A percentile compares a stretch with the other conserved stretches of the same genome.
phyloP scores from a whole-genome alignment of 92 coral and sea anemone species.

The Heteractis magnifica region DNA sequence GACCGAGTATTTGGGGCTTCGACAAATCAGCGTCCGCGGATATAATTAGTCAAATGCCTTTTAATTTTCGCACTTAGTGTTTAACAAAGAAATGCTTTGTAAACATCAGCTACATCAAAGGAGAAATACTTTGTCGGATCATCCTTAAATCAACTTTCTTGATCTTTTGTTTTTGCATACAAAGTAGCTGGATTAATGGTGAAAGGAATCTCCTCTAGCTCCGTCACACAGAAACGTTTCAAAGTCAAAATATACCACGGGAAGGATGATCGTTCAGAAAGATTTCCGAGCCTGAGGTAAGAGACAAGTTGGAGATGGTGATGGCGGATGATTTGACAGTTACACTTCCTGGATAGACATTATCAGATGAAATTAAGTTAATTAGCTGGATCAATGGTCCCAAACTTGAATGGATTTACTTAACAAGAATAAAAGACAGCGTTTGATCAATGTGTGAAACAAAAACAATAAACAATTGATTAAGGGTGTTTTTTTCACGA shows the following conservation, averaged over 20 bases:
- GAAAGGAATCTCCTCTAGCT: background rate
- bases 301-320: background rate
- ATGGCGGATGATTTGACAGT: conserved; percentile 2
- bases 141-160: conserved; percentile 1
- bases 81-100: conserved; percentile 38
- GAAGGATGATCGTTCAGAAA: background rate
- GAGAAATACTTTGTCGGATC: conserved; percentile 12
- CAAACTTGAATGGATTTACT: background rate
- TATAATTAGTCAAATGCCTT: conserved; percentile 58
- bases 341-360: conserved; percentile 2
- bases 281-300: background rate
- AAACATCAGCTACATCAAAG: conserved; percentile 27
- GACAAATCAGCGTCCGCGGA: conserved; percentile 59
- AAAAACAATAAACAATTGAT: conserved; percentile 11
- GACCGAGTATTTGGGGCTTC: conserved; percentile 54
- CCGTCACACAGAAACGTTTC: background rate
- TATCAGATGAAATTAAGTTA: background rate
- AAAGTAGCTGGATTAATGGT: background rate
- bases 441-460: background rate
- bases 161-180: conserved; percentile 12
- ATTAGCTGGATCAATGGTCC: background rate
- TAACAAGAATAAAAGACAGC: background rate
- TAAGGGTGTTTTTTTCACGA: background rate
- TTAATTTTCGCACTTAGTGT: conserved; percentile 53
- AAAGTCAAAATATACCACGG: background rate